phyloP scores from a whole-genome alignment of 2,113 vertebrate species.

The Zeus faber region DNA sequence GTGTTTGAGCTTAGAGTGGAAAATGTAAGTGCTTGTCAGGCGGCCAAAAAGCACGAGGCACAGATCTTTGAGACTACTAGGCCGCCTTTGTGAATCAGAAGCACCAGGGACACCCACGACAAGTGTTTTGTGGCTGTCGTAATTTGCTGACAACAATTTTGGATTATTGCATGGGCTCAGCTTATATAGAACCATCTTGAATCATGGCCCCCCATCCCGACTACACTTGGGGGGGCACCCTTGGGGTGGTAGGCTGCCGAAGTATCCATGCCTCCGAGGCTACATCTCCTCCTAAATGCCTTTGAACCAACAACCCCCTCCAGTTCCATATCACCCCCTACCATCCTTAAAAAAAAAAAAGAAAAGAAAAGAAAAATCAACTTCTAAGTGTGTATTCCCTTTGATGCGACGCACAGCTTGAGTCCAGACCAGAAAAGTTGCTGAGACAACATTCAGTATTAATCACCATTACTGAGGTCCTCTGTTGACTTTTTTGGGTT shows the following conservation, averaged over 20 bases:
- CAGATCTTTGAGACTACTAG: no score
- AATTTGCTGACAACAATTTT: no score
- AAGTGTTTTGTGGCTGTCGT: no score
- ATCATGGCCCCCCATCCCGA: not conserved
- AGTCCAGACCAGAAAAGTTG: slow-evolving; percentile 58
- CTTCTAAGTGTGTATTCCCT: slow-evolving; percentile 66
- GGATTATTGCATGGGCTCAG: not conserved
- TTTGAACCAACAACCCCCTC: slow-evolving; percentile 67
- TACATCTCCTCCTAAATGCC: slow-evolving; percentile 57
- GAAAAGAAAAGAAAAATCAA: slow-evolving; percentile 37
- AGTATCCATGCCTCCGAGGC: slow-evolving; percentile 50
- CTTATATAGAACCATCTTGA: not conserved
- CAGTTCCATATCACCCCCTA: slow-evolving; percentile 37
- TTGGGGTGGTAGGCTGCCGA: slow-evolving; percentile 47
- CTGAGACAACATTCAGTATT: slow-evolving; percentile 67
- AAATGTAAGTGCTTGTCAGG: no score
- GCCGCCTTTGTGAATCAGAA: no score
- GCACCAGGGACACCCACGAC: no score
- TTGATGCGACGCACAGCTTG: slow-evolving; percentile 66
- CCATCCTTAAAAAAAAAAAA: slow-evolving; percentile 11
- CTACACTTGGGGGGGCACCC: not conserved
- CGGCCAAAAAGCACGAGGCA: no score
- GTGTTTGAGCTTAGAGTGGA: not conserved
- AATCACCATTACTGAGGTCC: slow-evolving; percentile 40
- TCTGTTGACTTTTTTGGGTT: slow-evolving; percentile 31